phyloP scores from a whole-genome alignment of 2,888 invertebrate genomes.

The Seira sanloemensis region DNA sequence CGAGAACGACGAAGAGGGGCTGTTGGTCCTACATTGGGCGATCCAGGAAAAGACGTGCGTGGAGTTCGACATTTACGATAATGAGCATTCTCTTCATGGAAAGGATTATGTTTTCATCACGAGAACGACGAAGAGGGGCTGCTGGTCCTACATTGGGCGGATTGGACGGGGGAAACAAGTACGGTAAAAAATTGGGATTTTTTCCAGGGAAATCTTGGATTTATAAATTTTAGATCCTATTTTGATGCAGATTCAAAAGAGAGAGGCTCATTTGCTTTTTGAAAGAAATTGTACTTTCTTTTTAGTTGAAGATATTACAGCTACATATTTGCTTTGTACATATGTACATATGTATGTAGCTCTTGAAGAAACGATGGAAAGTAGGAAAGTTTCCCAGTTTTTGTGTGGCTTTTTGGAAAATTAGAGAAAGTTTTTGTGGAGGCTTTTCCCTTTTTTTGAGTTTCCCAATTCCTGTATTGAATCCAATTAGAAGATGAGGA shows the following conservation, averaged over 20 bases:
- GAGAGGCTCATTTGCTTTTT: not conserved
- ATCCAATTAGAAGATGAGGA: not conserved
- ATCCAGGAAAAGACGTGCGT: too few species aligned
- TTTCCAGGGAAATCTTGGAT: not conserved
- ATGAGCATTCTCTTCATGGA: conserved; percentile 44
- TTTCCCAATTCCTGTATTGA: not conserved
- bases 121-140: conserved; percentile 64
- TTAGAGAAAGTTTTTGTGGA: too few species aligned
- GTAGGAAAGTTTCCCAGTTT: too few species aligned
- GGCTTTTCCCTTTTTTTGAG: not conserved
- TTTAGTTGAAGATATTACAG: too few species aligned
- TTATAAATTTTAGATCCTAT: too few species aligned
- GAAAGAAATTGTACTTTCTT: too few species aligned
- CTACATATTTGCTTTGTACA: too few species aligned
- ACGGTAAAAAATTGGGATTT: conserved; percentile 9
- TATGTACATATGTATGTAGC: too few species aligned
- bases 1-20: conserved; percentile 62
- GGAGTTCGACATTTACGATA: not conserved
- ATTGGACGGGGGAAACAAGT: conserved; percentile 70
- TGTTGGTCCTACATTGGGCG: conserved; percentile 70
- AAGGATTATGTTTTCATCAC: conserved; percentile 66
- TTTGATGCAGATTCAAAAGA: too few species aligned
- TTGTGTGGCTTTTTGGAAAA: too few species aligned
- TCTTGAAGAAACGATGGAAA: too few species aligned
- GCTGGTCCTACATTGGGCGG: conserved; percentile 69